These are phyloP conservation scores for Psettodes erumei DNA, from an alignment of 2,113 vertebrate species.

Conservation along the genomic window DNA sequence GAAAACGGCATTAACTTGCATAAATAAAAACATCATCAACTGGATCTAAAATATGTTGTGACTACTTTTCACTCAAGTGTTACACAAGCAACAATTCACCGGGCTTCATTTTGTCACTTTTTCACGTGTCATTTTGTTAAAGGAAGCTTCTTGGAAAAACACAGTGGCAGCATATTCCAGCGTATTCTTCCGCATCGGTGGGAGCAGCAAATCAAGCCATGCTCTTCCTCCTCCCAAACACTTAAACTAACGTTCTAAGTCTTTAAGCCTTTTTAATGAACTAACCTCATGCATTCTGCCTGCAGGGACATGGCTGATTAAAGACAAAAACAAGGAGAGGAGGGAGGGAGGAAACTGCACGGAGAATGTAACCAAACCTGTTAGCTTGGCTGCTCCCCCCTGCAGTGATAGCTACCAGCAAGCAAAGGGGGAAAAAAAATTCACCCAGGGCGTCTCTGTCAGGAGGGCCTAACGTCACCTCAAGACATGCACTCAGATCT, in stretches of 20 bases:
- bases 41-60: not conserved
- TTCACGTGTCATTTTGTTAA: conserved; percentile 24
- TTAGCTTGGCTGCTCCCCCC: conserved; percentile 69
- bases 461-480: conserved; percentile 19
- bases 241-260: conserved; percentile 46
- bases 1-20: not conserved
- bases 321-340: conserved; percentile 55
- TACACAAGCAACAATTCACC: not conserved
- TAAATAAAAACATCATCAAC: not conserved
- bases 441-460: conserved; percentile 43
- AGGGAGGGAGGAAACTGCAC: conserved; percentile 57
- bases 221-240: conserved; percentile 20
- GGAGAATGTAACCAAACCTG: conserved; percentile 82
- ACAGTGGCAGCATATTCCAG: not conserved
- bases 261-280: conserved; percentile 66
- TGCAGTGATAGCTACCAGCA: conserved; percentile 51
- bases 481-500: not conserved
- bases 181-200: conserved; percentile 34
- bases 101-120: not conserved
- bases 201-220: conserved; percentile 52
- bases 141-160: conserved; percentile 6
- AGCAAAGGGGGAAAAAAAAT: conserved; percentile 51
- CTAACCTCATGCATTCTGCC: conserved; percentile 65
- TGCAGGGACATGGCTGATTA: conserved; percentile 70
- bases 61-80: not conserved